Evolutionary conservation across 2,113 vertebrate genomes (phyloP).

Genomic region (Poicephalus meyeri): DNA sequence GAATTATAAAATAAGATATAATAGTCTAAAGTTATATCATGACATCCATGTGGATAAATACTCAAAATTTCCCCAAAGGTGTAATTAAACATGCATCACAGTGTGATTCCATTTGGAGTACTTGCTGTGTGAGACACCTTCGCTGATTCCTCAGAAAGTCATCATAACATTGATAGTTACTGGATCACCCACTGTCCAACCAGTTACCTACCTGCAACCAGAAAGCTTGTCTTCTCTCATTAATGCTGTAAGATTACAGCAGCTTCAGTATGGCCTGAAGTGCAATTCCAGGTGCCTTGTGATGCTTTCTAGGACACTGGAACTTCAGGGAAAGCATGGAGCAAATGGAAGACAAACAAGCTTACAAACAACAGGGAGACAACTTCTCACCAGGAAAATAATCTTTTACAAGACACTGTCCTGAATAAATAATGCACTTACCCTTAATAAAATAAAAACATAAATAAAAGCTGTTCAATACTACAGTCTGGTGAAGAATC

Average conservation of each 20-base stretch:
- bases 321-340: neutral
- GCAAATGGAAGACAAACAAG: neutral
- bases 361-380: neutral
- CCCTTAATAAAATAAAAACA: neutral
- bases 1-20: neutral
- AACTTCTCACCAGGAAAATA: neutral
- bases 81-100: rapidly evolving
- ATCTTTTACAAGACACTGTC: neutral
- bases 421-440: neutral
- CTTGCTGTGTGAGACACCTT: neutral
- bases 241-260: neutral
- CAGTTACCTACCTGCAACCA: neutral
- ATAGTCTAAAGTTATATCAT: neutral
- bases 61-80: neutral
- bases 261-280: neutral
- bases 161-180: rapidly evolving
- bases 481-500: neutral
- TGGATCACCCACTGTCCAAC: neutral
- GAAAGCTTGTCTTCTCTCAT: neutral
- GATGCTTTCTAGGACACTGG: neutral
- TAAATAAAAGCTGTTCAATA: neutral
- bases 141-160: neutral
- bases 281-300: neutral
- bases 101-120: rapidly evolving
- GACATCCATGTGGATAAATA: neutral